Evolutionary conservation across 2,797 vertebrate genomes (phyloP).

Genomic region (Dicrostonyx torquatus): DNA sequence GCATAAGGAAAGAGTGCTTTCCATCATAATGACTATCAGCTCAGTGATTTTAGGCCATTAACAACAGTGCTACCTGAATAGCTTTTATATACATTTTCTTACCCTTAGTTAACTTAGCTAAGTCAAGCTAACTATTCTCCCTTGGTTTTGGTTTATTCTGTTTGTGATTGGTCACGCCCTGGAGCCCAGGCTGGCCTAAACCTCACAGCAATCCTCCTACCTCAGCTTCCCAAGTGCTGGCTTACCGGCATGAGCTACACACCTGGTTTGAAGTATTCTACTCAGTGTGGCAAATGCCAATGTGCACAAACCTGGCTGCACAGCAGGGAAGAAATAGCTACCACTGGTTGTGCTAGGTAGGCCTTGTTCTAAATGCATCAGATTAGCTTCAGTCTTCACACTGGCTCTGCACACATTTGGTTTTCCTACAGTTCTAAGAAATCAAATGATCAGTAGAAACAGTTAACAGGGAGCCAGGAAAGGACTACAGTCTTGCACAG

Average conservation of each 20-base stretch:
- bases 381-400: conserved; percentile 49
- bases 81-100: conserved; percentile 13
- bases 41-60: not conserved
- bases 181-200: not conserved
- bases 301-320: not conserved
- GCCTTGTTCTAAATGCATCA: not conserved
- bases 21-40: not conserved
- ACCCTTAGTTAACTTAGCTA: not conserved
- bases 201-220: not conserved
- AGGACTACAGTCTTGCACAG: not conserved
- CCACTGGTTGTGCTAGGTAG: not conserved
- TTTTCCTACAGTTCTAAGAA: not conserved
- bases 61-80: not conserved
- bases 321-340: not conserved
- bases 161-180: not conserved
- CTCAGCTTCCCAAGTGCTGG: not conserved
- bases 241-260: not conserved
- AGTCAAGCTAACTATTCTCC: not conserved
- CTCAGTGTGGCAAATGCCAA: not conserved
- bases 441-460: not conserved
- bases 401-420: not conserved
- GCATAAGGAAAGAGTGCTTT: not conserved
- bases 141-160: not conserved
- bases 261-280: not conserved
- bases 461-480: not conserved